Conservation (phyloP, 2,888 invertebrate genomes). For the Amiota mariae region DNA sequence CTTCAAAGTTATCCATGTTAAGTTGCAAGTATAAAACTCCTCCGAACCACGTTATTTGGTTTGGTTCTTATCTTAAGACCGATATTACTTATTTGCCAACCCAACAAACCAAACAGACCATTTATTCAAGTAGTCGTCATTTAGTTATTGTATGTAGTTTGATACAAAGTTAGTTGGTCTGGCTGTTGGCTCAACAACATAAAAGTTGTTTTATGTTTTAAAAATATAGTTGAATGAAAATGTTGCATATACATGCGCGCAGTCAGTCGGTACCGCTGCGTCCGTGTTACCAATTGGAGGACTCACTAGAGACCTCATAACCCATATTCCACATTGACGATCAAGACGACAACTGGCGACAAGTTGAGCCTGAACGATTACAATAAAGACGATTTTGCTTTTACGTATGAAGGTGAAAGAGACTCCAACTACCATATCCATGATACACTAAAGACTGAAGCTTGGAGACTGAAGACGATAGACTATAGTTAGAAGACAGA, state of each 20-base stretch:
- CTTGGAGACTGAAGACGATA: too few relatives aligned
- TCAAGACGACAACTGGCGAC: not conserved
- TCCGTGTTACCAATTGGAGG: not conserved
- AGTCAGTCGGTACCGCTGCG: not conserved
- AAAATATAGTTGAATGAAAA: slow-evolving; percentile 15
- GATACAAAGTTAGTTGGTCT: not conserved
- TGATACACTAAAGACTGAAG: too few relatives aligned
- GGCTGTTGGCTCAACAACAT: not conserved
- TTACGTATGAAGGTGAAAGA: too few relatives aligned
- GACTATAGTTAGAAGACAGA: too few relatives aligned
- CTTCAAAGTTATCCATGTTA: too few relatives aligned
- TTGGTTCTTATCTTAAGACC: too few relatives aligned
- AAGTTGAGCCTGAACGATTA: too few relatives aligned
- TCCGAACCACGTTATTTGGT: too few relatives aligned
- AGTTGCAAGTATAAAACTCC: too few relatives aligned
- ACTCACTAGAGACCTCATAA: slow-evolving; percentile 11
- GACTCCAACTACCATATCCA: too few relatives aligned
- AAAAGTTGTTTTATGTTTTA: not conserved
- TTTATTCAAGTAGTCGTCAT: not conserved
- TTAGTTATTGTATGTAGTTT: not conserved
- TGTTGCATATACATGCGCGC: slow-evolving; percentile 21
- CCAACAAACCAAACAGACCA: not conserved
- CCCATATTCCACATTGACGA: slow-evolving; percentile 26
- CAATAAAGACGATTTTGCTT: too few relatives aligned
- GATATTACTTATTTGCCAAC: not conserved